Evolutionary conservation across 2,113 vertebrate species (phyloP), one percentile per base, ranked within the genome.

Genomic region (Xenopus borealis): DNA sequence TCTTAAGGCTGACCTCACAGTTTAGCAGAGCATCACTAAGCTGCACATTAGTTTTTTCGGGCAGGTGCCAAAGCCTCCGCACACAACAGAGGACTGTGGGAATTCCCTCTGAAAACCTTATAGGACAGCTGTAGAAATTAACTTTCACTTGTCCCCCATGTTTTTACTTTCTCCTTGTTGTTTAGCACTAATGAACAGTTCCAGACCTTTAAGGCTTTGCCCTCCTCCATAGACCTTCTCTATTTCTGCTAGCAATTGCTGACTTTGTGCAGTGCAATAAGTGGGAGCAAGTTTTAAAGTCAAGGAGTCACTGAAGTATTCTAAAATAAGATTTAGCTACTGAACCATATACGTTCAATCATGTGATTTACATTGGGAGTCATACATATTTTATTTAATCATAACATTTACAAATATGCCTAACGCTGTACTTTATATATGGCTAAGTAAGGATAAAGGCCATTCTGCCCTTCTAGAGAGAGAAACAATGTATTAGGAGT

Each of bases 261-360:
- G 66, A 77, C 61, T 69, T 19, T 63, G 50, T 55, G 58, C 17
- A 23, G 55, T 58, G 19, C 46, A 33, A 27, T 27, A 27, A 40
- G 73, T 75, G 73, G 73, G 73, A 69, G 73, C 62, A 12, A 58
- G 57, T 10, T 75, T 50, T 62, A 55, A 75, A 69, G 73, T 75
- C 62, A 75, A 62, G 61, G 69, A 62, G 52, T 62, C 61, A 69
- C 46, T 63, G 61, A 13, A 50, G 18, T 57, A 70, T 70, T 70
- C 16, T 18, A 33, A 52, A 23, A 40, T 13, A 40, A 46, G 13
- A 53, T 17, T 52, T 68, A 62, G 45, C 57, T 10, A 18, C 27
- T 55, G 47, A 20, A 10, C 68, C 72, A 16, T 50, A 50, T 2
- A 16, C 47, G 2, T 50, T 50, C 47, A 50, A 12, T 12, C 2